Percentiles rank a stretch among this genome's conserved stretches.
Conservation (phyloP, 1,140 invertebrate species). For the Doryteuthis pealeii region DNA sequence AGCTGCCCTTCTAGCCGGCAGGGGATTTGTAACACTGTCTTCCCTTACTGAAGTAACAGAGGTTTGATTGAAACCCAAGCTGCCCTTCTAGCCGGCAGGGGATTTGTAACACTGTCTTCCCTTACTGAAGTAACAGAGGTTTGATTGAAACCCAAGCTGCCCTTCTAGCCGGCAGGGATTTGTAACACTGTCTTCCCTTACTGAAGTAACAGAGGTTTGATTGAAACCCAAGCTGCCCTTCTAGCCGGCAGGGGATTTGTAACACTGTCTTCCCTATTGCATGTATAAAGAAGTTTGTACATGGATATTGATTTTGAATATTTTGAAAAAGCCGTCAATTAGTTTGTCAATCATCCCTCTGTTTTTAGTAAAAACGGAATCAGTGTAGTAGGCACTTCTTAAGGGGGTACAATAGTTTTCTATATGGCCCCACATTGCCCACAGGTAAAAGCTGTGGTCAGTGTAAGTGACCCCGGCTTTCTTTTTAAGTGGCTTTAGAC, state of each 20-base stretch:
- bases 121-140: too few relatives aligned
- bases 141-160: too few relatives aligned
- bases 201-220: too few relatives aligned
- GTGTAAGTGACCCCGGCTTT: conserved; percentile 26
- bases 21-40: too few relatives aligned
- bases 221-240: too few relatives aligned
- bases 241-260: too few relatives aligned
- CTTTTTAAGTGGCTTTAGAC: neutral
- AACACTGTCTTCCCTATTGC: conserved; percentile 43
- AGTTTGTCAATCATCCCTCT: conserved; percentile 20
- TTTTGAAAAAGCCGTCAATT: conserved; percentile 34
- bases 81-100: conserved; percentile 45
- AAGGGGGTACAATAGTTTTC: conserved; percentile 30
- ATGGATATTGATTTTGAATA: neutral
- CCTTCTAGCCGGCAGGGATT: too few relatives aligned
- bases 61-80: conserved; percentile 39
- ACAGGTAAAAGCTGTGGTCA: conserved; percentile 28
- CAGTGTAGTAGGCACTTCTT: conserved; percentile 30
- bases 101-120: conserved; percentile 41
- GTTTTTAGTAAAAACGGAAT: conserved; percentile 28
- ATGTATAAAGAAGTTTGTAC: conserved; percentile 38
- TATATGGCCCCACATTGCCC: conserved; percentile 23
- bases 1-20: too few relatives aligned
- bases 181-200: too few relatives aligned
- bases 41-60: conserved; percentile 45